Conservation (phyloP, 2,113 vertebrate species). For the Eulemur macaco region DNA sequence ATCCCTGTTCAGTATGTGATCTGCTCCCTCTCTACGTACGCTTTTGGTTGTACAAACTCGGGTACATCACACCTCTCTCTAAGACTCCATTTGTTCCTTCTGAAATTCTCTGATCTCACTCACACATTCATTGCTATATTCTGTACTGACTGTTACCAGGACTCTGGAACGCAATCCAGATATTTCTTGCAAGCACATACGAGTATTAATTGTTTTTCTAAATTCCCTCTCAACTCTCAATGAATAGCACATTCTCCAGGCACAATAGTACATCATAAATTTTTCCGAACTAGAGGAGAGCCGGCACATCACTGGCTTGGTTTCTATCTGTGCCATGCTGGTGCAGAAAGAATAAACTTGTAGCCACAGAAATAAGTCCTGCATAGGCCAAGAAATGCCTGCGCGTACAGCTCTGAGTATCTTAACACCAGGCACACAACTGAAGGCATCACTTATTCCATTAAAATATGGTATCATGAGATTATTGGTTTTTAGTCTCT, state of each 20-base stretch:
- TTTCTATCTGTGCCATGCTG: not conserved
- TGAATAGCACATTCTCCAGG: not conserved
- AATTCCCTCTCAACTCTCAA: not conserved
- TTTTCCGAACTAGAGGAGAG: not conserved
- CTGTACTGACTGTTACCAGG: not conserved
- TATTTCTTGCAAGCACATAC: not conserved
- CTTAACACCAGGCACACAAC: not conserved
- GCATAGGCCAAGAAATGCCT: not conserved
- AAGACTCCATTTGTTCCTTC: not conserved
- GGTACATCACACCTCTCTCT: not conserved
- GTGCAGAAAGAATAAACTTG: not conserved
- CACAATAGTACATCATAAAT: not conserved
- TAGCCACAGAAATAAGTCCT: not conserved
- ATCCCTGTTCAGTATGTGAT: not conserved
- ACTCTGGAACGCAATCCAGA: not conserved
- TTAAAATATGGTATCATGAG: not conserved
- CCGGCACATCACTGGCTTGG: rapidly evolving
- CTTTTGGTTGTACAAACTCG: not conserved
- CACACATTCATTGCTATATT: not conserved
- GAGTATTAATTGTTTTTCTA: not conserved
- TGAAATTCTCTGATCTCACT: not conserved
- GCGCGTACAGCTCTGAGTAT: rapidly evolving
- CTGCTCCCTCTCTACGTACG: not conserved
- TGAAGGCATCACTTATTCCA: not conserved
- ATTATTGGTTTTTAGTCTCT: not conserved